A percentile compares a stretch with the other conserved stretches of the same genome.
These are phyloP conservation scores for Microtus pennsylvanicus DNA, from an alignment of 2,113 vertebrate species.

Conservation along the genomic window DNA sequence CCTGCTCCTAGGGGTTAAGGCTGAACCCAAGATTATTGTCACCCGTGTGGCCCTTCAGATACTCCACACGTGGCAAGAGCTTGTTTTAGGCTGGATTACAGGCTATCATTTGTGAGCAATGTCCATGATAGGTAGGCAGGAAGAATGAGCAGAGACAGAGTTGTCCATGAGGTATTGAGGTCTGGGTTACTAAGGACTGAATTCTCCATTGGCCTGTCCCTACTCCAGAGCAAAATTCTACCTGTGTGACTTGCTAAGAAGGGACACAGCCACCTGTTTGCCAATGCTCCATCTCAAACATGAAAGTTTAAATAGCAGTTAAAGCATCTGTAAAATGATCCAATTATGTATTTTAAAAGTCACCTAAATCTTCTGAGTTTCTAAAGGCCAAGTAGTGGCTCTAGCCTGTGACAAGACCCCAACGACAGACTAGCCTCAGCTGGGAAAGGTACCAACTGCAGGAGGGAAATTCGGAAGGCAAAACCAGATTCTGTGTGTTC, in stretches of 20 bases:
- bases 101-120: background rate
- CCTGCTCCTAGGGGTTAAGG: background rate
- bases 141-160: background rate
- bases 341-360: background rate
- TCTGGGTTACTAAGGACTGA: background rate
- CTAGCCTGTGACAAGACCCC: background rate
- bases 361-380: constrained; percentile 33
- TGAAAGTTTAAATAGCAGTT: background rate
- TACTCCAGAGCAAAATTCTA: background rate
- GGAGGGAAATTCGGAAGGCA: constrained; percentile 27
- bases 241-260: background rate
- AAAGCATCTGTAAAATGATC: constrained; percentile 46
- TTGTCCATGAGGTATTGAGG: background rate
- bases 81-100: background rate
- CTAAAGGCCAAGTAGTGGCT: constrained; percentile 40
- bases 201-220: background rate
- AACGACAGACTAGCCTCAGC: background rate
- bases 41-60: background rate
- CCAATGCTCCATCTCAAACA: background rate
- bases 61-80: background rate
- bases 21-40: background rate
- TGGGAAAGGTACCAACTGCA: background rate
- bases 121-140: background rate
- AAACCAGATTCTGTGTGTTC: background rate
- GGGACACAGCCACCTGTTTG: background rate